Conservation (phyloP, 2,888 invertebrate species). For the Brachyptera putata region DNA sequence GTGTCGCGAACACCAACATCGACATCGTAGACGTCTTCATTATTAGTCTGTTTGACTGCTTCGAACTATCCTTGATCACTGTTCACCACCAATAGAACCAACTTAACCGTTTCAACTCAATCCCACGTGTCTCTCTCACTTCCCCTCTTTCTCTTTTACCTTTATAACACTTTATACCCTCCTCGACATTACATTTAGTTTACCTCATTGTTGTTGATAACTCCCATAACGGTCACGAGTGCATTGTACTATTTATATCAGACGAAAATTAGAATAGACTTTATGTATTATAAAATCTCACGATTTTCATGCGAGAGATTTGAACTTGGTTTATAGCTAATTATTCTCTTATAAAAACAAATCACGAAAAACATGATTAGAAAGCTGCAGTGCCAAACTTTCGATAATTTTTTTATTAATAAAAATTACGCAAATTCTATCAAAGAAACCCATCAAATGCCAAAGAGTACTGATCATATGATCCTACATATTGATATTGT, state of each 20-base stretch:
- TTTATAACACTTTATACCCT: background rate
- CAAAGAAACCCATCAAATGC: no score
- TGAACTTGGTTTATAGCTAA: conserved; percentile 2
- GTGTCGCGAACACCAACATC: background rate
- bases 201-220: background rate
- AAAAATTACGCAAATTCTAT: no score
- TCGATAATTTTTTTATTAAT: no score
- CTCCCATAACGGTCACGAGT: background rate
- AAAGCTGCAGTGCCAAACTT: background rate
- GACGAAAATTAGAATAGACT: background rate
- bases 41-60: background rate
- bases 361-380: conserved; percentile 2
- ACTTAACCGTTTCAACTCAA: background rate
- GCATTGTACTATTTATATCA: background rate
- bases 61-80: background rate
- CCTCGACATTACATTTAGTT: background rate
- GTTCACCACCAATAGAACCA: no score
- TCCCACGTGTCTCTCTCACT: background rate
- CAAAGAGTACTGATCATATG: no score
- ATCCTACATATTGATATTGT: no score
- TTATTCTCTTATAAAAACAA: background rate
- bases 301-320: conserved; percentile 1
- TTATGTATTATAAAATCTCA: background rate
- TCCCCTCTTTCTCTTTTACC: background rate
- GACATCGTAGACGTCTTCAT: conserved; percentile 10